Conservation (phyloP, 2,797 vertebrate species). For the Manis javanica region DNA sequence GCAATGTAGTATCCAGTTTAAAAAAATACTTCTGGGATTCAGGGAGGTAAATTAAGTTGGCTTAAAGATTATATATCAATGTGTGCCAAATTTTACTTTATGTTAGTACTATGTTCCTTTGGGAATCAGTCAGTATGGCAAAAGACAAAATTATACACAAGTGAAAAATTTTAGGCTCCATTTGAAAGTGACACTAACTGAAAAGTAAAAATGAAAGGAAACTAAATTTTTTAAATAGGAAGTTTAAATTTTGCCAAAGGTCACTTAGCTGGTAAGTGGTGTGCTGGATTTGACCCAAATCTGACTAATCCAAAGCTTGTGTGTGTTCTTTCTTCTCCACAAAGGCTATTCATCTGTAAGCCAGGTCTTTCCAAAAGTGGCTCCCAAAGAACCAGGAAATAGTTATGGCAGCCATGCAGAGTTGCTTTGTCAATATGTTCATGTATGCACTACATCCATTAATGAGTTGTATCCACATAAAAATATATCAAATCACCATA, state of each 20-base stretch:
- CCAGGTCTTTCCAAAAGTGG: background rate
- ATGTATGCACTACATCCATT: background rate
- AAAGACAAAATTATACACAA: constrained; percentile 41
- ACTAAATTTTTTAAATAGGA: background rate
- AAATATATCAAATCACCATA: background rate
- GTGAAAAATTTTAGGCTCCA: background rate
- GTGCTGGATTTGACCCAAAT: background rate
- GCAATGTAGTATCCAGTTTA: background rate
- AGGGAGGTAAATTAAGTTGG: constrained; percentile 31
- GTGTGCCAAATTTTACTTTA: constrained; percentile 32
- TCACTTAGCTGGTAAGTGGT: background rate
- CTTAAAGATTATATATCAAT: constrained; percentile 16
- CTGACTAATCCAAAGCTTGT: background rate
- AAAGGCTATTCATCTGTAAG: background rate
- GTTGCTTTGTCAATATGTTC: background rate
- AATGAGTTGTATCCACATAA: background rate
- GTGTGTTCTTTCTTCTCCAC: background rate
- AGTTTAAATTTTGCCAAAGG: background rate
- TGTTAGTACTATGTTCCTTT: constrained; percentile 36
- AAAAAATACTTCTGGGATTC: constrained; percentile 20
- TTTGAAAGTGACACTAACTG: background rate
- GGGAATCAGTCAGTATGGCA: constrained; percentile 45
- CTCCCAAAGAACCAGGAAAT: background rate
- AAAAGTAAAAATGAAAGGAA: constrained; percentile 22
- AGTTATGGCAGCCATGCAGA: background rate